phyloP scores from a whole-genome alignment of 1,140 invertebrate species.

The Metopolophium dirhodum region DNA sequence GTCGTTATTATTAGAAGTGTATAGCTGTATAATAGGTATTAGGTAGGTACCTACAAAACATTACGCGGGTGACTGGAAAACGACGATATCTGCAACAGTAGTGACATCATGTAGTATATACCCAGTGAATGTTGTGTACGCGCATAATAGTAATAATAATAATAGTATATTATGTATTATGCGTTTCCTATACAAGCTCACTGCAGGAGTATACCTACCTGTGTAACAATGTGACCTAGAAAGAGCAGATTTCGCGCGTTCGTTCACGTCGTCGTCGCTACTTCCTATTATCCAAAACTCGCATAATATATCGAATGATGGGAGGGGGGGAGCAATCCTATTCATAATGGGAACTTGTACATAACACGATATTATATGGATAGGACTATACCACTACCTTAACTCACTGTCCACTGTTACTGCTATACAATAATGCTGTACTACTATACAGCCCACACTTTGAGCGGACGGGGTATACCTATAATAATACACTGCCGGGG shows the following conservation, averaged over 20 bases:
- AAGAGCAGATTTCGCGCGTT: not conserved
- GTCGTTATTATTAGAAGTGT: not conserved
- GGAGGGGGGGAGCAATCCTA: not conserved
- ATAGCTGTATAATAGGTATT: too few relatives aligned
- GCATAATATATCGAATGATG: not conserved
- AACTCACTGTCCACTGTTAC: not conserved
- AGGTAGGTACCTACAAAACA: not conserved
- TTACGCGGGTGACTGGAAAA: not conserved
- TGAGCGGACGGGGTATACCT: not conserved
- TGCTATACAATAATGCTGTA: not conserved
- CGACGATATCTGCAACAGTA: not conserved
- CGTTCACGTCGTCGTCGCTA: not conserved
- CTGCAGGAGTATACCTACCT: not conserved
- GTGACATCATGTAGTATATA: not conserved
- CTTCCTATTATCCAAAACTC: not conserved
- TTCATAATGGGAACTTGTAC: not conserved
- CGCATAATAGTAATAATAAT: not conserved
- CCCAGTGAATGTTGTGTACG: not conserved
- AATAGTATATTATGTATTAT: not conserved
- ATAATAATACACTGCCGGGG: not conserved
- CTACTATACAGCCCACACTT: not conserved
- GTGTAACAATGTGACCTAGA: not conserved
- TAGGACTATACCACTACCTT: not conserved
- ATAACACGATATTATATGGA: too few relatives aligned
- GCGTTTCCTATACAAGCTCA: not conserved